phyloP scores from a whole-genome alignment of 2,113 vertebrate genomes.

The Fukomys damarensis region DNA sequence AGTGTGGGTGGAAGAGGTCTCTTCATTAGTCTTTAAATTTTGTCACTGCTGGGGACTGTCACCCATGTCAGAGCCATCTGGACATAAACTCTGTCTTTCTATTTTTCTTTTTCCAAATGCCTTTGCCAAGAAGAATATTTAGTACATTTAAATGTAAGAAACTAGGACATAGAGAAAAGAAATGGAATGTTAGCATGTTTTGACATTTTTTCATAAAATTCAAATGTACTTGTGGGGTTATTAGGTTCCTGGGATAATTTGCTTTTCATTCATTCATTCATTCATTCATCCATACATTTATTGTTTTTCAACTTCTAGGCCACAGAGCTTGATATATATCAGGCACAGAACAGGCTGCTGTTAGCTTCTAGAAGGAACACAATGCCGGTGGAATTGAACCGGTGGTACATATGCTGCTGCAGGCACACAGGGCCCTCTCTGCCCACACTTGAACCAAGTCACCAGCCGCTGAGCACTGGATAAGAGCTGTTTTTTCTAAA shows the following conservation, averaged over 20 bases:
- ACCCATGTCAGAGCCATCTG: conserved; percentile 64
- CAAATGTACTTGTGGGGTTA: not conserved
- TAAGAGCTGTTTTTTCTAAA: not conserved
- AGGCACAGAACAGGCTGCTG: no score
- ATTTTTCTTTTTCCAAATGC: not conserved
- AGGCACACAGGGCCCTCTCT: not conserved
- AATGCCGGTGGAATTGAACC: not conserved
- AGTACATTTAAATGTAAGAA: conserved; percentile 51
- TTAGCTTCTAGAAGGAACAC: not conserved
- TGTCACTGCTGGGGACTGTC: conserved; percentile 64
- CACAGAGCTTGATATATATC: not conserved
- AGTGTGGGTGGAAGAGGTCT: not conserved
- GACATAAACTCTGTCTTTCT: not conserved
- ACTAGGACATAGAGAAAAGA: conserved; percentile 50
- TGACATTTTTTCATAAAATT: not conserved
- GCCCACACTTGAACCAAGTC: not conserved
- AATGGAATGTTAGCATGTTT: not conserved
- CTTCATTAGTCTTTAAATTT: conserved; percentile 16
- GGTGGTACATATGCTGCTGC: not conserved
- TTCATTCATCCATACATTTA: not conserved
- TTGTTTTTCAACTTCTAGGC: not conserved
- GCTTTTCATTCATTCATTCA: not conserved
- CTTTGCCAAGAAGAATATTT: conserved; percentile 68
- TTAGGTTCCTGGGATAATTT: not conserved
- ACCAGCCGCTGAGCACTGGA: not conserved